Base-by-base conservation (phyloP, 2,888 invertebrate genomes). In the Epistrophella euchroma region DNA sequence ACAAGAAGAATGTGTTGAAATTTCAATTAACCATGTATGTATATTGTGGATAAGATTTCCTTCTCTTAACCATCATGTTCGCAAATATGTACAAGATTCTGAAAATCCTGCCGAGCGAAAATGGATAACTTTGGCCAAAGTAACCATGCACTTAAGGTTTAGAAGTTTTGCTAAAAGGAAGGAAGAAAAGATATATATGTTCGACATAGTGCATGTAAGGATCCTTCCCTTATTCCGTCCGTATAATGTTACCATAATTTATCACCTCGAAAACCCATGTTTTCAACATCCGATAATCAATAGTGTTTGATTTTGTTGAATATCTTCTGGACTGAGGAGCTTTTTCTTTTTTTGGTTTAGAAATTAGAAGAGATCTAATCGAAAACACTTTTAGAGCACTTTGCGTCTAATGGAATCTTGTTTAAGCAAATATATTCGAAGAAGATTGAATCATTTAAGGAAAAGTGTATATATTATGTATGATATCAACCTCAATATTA, bases 1-100 rank as follows among this genome's bases (percentile, higher is more conserved):
- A 52, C 58, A 40, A 35, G 32, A 35, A n/a, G 37, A 22, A 66
- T 68, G 84, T 79, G 80, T 76, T 79, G 72, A 84, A 84, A 76
- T 85, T 85, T 85, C 80, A 81, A 85, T 85, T 80, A 80, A 85
- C 80, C n/a, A n/a, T n/a, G n/a, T n/a, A n/a, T n/a, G n/a, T 75
- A 25, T 22, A 35, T 25, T 47, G 28, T 60, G 83, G 56, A 64
- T 66, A 71, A 64, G 62, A 74, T 37, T 56, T 73, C 25, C 37
- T 40, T n/a, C 5, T 66, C 32, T 15, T 19, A 32, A 17, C 32
- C 37, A 37, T 22, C 52, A 68, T 56, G 68, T 70, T 37, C 70
- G 56, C 75, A 78, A 79, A 79, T 52, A 60, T 37, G 25, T 76
- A 76, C n/a, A 13, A 35, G 52, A 55, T 47, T 35, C n/a, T 52